Percentiles rank a stretch among this genome's conserved stretches.
Conservation (phyloP, 2,888 invertebrate species). For the Agapostemon virescens region DNA sequence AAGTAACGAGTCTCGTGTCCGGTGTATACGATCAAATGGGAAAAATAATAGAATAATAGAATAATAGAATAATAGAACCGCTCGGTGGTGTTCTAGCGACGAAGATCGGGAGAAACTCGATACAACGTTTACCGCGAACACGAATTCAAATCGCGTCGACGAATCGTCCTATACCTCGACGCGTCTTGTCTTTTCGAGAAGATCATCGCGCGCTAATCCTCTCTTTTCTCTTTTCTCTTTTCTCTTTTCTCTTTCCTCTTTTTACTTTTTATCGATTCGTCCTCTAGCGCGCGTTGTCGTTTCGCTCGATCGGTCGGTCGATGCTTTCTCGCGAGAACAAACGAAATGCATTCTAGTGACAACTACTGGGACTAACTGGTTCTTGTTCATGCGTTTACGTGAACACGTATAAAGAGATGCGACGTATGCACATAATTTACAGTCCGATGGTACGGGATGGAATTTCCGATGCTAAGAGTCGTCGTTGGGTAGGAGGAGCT, state of each 20-base stretch:
- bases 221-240: neutral
- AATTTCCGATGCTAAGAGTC: neutral
- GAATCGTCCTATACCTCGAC: slow-evolving; percentile 5
- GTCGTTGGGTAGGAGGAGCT: slow-evolving; percentile 35
- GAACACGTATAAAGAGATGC: slow-evolving; percentile 35
- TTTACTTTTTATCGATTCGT: no score
- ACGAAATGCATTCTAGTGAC: slow-evolving; percentile 22
- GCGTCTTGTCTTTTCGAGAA: neutral
- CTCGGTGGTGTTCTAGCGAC: slow-evolving; percentile 23
- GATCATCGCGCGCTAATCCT: neutral
- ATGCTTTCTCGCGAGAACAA: neutral
- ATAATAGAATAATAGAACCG: no score
- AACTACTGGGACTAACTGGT: no score
- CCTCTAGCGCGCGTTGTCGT: neutral
- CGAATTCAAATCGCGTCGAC: neutral
- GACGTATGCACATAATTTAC: slow-evolving; percentile 23
- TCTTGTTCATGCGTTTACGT: slow-evolving; percentile 37
- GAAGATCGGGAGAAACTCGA: slow-evolving; percentile 10
- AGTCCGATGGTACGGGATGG: neutral
- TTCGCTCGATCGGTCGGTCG: neutral
- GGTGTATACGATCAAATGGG: slow-evolving; percentile 35
- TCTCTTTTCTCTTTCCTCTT: no score
- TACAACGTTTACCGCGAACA: neutral
- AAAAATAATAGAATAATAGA: slow-evolving; percentile 47
- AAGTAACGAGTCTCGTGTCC: slow-evolving; percentile 54